Conservation (phyloP, 1,140 invertebrate species). For the Drosophila novamexicana region DNA sequence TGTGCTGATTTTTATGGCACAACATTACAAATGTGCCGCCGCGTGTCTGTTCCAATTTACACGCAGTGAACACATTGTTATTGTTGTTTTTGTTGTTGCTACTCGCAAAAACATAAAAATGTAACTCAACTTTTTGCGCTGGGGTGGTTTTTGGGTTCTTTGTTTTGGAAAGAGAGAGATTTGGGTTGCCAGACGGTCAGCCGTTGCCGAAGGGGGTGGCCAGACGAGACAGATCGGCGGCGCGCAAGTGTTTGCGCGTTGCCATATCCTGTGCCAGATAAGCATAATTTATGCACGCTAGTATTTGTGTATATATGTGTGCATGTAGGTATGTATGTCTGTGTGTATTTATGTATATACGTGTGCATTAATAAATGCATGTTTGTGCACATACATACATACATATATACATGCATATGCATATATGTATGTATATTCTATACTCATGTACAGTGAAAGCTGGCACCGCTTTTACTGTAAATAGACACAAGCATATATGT, state of each 20-base stretch:
- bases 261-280: slow-evolving; percentile 20
- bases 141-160: slow-evolving; percentile 58
- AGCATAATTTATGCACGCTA: slow-evolving; percentile 20
- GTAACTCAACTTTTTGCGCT: slow-evolving; percentile 50
- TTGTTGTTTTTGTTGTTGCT: slow-evolving; percentile 16
- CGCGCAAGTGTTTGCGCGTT: slow-evolving; percentile 60
- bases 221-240: slow-evolving; percentile 68
- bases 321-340: slow-evolving; percentile 4
- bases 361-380: not conserved
- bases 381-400: no score
- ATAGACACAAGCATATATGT: no score
- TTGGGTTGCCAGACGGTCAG: slow-evolving; percentile 20
- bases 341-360: slow-evolving; percentile 16
- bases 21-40: slow-evolving; percentile 46
- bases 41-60: slow-evolving; percentile 68
- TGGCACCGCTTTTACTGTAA: no score
- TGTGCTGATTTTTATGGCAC: slow-evolving; percentile 68
- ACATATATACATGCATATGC: no score
- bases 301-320: slow-evolving; percentile 18
- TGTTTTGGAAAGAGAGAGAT: slow-evolving; percentile 15
- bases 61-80: slow-evolving; percentile 39
- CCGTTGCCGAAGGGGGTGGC: slow-evolving; percentile 15
- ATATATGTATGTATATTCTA: no score
- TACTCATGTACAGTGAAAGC: no score
- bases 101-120: slow-evolving; percentile 49